Evolutionary conservation across 1,140 invertebrate genomes (phyloP).

Genomic region (Holcopasites calliopsidis): DNA sequence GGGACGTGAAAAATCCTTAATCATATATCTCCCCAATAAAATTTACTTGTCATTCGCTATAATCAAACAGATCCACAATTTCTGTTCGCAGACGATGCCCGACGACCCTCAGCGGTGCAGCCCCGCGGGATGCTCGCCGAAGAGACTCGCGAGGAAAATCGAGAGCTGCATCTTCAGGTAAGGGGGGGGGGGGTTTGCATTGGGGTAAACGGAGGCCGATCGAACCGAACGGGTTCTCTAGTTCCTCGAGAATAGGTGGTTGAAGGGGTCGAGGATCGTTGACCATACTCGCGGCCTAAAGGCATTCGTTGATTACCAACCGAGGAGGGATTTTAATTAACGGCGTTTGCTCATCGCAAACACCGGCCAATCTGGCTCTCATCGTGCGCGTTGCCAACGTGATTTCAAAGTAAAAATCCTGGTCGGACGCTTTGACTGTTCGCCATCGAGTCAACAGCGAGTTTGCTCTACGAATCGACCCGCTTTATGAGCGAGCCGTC

Average conservation of each 20-base stretch:
- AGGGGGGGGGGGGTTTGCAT: slow-evolving; percentile 17
- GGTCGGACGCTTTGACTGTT: slow-evolving; percentile 19
- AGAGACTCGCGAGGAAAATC: slow-evolving; percentile 51
- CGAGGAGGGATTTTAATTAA: slow-evolving; percentile 79
- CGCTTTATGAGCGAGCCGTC: neutral
- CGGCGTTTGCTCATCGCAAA: slow-evolving; percentile 77
- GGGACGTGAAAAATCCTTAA: no score
- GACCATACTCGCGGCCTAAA: slow-evolving; percentile 73
- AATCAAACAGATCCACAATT: neutral
- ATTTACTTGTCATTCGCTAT: neutral
- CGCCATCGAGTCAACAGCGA: neutral
- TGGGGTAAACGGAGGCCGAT: slow-evolving; percentile 10
- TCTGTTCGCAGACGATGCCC: slow-evolving; percentile 46
- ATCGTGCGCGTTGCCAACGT: slow-evolving; percentile 10
- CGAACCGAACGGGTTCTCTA: slow-evolving; percentile 29
- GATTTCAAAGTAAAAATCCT: slow-evolving; percentile 49
- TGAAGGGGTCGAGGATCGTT: slow-evolving; percentile 59
- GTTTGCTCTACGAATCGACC: neutral
- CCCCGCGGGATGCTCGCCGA: slow-evolving; percentile 29
- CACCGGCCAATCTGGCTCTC: slow-evolving; percentile 65
- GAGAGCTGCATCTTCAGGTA: slow-evolving; percentile 56
- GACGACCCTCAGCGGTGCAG: neutral
- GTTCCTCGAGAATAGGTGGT: slow-evolving; percentile 51
- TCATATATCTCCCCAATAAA: neutral
- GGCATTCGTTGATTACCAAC: slow-evolving; percentile 76